Percentiles rank a stretch among this genome's conserved stretches.
These are phyloP conservation scores for Lordiphosa andalusiaca DNA, from an alignment of 2,888 invertebrate genomes.

Conservation along the genomic window DNA sequence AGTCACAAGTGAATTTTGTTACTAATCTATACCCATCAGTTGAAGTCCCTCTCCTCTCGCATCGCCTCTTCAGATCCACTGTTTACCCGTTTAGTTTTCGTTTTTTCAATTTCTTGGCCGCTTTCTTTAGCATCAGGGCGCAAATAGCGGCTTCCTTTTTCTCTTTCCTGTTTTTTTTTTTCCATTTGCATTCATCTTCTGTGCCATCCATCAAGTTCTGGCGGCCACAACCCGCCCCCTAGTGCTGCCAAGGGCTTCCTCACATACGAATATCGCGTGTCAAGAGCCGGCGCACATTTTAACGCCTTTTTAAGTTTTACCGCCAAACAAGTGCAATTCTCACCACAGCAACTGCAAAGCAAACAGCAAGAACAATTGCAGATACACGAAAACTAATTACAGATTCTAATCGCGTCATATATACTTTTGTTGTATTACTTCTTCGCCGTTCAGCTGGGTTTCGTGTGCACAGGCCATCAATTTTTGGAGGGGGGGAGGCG, in stretches of 20 bases:
- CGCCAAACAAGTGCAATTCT: slow-evolving; percentile 74
- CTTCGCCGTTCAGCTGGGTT: slow-evolving; percentile 45
- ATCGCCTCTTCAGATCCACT: too few relatives aligned
- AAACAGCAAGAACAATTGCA: slow-evolving; percentile 64
- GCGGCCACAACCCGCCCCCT: slow-evolving; percentile 29
- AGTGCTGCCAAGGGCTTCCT: slow-evolving; percentile 43
- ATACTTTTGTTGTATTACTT: neutral
- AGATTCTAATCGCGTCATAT: slow-evolving; percentile 78
- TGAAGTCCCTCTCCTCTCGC: too few relatives aligned
- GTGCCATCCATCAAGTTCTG: slow-evolving; percentile 32
- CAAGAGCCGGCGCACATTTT: slow-evolving; percentile 67
- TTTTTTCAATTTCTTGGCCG: slow-evolving; percentile 28
- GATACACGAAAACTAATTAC: slow-evolving; percentile 76
- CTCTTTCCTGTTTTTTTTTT: slow-evolving; percentile 41
- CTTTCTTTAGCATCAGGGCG: slow-evolving; percentile 15
- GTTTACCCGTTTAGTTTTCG: slow-evolving; percentile 31
- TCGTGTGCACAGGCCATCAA: slow-evolving; percentile 74
- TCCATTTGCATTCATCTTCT: slow-evolving; percentile 31
- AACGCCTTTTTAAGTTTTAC: slow-evolving; percentile 74
- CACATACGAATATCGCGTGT: slow-evolving; percentile 57
- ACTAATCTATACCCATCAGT: too few relatives aligned
- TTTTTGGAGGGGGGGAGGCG: slow-evolving; percentile 37
- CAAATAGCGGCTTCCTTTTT: slow-evolving; percentile 47
- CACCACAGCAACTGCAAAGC: slow-evolving; percentile 37
- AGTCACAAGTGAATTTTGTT: too few relatives aligned